phyloP scores from a whole-genome alignment of 2,113 vertebrate species.

The Cheilinus undulatus region DNA sequence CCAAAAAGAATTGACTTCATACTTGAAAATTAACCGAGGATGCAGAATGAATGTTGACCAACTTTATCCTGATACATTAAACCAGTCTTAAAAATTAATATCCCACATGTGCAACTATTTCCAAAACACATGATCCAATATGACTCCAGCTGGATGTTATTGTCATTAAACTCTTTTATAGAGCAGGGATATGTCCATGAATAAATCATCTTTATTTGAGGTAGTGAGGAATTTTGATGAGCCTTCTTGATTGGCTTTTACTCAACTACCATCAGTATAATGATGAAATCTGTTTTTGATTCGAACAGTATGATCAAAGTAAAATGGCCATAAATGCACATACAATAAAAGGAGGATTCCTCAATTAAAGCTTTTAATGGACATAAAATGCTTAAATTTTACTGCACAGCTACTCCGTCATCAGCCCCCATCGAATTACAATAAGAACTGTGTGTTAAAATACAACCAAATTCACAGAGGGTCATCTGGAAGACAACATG shows the following conservation, averaged over 20 bases:
- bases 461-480: background rate
- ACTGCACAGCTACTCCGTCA: conserved; percentile 2
- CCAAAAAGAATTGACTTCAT: background rate
- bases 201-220: conserved; percentile 41
- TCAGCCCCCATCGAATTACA: background rate
- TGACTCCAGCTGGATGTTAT: conserved; percentile 29
- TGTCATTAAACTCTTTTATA: conserved; percentile 26
- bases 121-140: conserved; percentile 8
- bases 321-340: conserved; percentile 18
- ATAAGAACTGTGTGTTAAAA: background rate
- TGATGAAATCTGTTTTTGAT: conserved; percentile 24
- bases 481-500: conserved; percentile 4
- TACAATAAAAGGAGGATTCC: conserved; percentile 7
- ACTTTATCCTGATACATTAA: conserved; percentile 1
- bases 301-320: conserved; percentile 27
- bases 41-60: background rate
- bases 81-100: conserved; percentile 1
- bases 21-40: background rate
- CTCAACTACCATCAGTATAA: conserved; percentile 13
- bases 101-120: background rate
- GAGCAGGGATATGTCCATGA: conserved; percentile 12
- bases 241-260: conserved; percentile 11
- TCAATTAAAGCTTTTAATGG: conserved; percentile 20
- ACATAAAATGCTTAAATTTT: conserved; percentile 7
- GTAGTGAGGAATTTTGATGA: conserved; percentile 44